A percentile compares a stretch with the other conserved stretches of the same genome.
Conservation (phyloP, 2,888 invertebrate genomes). For the Epinotia brunnichana region DNA sequence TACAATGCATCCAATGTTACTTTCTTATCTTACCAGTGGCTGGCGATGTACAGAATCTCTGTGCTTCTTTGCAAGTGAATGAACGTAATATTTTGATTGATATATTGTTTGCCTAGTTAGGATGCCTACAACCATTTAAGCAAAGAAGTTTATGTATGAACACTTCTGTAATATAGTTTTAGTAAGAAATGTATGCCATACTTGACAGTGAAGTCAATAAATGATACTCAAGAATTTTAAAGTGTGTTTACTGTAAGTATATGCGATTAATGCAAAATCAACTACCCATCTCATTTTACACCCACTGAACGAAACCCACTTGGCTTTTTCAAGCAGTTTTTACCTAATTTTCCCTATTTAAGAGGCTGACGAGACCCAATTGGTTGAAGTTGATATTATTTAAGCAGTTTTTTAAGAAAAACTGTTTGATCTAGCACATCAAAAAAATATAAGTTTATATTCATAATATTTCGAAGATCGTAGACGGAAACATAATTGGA, state of each 20-base stretch:
- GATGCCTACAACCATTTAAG: conserved; percentile 31
- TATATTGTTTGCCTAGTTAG: conserved; percentile 37
- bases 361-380: too few relatives aligned
- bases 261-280: too few relatives aligned
- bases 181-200: conserved; percentile 65
- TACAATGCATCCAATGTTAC: background rate
- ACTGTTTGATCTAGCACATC: too few relatives aligned
- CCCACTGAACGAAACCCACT: too few relatives aligned
- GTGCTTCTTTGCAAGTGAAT: conserved; percentile 17
- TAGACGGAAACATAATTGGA: too few relatives aligned
- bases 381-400: too few relatives aligned
- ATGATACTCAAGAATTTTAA: conserved; percentile 48
- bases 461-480: too few relatives aligned
- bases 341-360: too few relatives aligned
- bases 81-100: conserved; percentile 31
- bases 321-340: too few relatives aligned
- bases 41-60: conserved; percentile 17
- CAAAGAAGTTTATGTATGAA: conserved; percentile 46
- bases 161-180: conserved; percentile 56
- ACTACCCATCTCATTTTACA: too few relatives aligned
- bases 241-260: conserved; percentile 20
- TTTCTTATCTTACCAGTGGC: background rate
- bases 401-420: too few relatives aligned
- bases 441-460: too few relatives aligned
- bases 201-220: conserved; percentile 54